phyloP scores from a whole-genome alignment of 2,113 vertebrate genomes.

The Bombycilla garrulus region DNA sequence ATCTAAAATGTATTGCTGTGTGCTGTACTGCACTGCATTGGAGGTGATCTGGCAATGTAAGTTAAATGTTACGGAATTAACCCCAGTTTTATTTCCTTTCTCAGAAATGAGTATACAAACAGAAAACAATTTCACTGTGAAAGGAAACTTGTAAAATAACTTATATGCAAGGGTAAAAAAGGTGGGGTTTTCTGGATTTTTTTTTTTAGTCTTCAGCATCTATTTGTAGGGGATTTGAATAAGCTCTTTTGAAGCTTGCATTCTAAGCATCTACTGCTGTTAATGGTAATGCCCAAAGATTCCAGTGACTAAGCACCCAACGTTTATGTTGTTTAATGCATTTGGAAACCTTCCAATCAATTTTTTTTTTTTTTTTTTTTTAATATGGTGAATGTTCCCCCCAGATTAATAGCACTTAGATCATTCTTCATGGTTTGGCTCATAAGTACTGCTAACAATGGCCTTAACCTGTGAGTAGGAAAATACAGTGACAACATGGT shows the following conservation, averaged over 20 bases:
- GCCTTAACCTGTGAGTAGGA: not conserved
- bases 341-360: not conserved
- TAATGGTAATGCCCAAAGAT: slow-evolving; percentile 1
- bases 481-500: not conserved
- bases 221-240: not conserved
- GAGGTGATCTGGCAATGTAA: not conserved
- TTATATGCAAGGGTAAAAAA: not conserved
- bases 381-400: not conserved
- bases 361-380: not conserved
- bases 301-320: not conserved
- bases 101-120: not conserved
- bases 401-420: not conserved
- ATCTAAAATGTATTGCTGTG: not conserved
- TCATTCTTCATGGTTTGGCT: not conserved
- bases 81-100: not conserved
- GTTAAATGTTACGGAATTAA: not conserved
- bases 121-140: not conserved
- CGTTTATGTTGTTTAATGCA: not conserved
- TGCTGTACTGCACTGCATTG: not conserved
- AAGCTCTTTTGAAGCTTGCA: not conserved
- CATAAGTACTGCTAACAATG: not conserved
- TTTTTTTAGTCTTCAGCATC: not conserved
- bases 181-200: not conserved
- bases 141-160: not conserved
- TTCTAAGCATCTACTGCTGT: not conserved